Evolutionary conservation across 2,113 vertebrate species (phyloP).

Genomic region (Chaetops frenatus): DNA sequence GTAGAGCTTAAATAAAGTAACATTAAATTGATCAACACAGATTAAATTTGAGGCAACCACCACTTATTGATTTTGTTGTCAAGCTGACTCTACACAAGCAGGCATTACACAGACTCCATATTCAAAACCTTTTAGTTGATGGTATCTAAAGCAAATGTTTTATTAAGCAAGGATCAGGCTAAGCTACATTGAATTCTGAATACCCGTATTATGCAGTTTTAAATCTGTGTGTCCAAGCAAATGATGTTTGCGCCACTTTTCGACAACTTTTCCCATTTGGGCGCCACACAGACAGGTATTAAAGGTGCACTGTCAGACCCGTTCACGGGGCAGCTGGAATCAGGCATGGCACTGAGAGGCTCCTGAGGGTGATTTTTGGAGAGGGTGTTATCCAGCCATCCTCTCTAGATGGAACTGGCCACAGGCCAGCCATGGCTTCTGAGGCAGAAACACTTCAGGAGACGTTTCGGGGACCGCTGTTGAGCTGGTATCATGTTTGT

Average conservation of each 20-base stretch:
- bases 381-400: not conserved
- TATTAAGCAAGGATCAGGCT: not conserved
- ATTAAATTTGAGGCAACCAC: conserved; percentile 41
- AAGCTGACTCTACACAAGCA: not conserved
- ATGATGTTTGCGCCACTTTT: not conserved
- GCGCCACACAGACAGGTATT: not conserved
- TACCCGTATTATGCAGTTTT: not conserved
- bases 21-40: conserved; percentile 25
- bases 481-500: not conserved
- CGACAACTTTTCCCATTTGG: not conserved
- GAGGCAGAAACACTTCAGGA: not conserved
- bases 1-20: conserved; percentile 17
- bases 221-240: not conserved
- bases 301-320: not conserved
- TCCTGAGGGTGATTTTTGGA: not conserved
- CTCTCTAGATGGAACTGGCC: not conserved
- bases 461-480: not conserved
- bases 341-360: not conserved
- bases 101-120: not conserved
- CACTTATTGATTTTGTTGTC: conserved; percentile 3
- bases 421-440: not conserved
- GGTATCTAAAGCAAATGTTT: not conserved
- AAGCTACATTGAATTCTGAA: not conserved
- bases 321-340: not conserved
- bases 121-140: not conserved